phyloP scores from a whole-genome alignment of 1,140 invertebrate genomes.

The Eumaeus atala region DNA sequence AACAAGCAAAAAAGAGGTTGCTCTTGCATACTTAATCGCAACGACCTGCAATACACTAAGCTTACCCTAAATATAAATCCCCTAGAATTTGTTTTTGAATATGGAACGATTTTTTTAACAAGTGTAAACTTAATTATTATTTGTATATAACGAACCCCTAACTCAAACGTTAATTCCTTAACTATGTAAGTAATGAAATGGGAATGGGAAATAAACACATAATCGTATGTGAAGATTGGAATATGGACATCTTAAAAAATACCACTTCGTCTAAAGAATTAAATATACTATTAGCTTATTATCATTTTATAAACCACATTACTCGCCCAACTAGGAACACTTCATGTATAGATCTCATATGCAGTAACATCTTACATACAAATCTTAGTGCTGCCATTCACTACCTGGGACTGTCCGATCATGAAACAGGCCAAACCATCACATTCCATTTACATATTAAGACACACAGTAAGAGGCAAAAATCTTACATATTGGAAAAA shows the following conservation, averaged over 20 bases:
- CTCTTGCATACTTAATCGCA: not conserved
- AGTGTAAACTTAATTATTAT: not conserved
- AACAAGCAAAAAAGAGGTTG: too few species aligned
- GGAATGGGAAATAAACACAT: not conserved
- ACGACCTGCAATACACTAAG: not conserved
- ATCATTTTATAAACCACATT: not conserved
- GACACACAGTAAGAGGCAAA: too few species aligned
- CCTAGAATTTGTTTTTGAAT: conserved; percentile 1
- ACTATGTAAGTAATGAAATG: not conserved
- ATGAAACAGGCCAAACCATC: too few species aligned
- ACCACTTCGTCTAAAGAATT: not conserved
- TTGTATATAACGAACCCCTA: not conserved
- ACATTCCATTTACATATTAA: too few species aligned
- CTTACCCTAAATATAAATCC: not conserved
- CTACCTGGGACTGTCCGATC: too few species aligned
- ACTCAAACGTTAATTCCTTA: not conserved
- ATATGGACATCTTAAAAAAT: not conserved
- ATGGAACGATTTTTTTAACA: not conserved
- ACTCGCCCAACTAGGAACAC: not conserved
- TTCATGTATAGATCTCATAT: not conserved
- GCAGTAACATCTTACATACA: not conserved
- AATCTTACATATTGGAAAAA: too few species aligned
- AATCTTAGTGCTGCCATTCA: not conserved
- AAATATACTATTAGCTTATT: not conserved
- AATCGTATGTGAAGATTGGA: not conserved